These are phyloP conservation scores for Elaeidobius kamerunicus DNA, from an alignment of 2,888 invertebrate species.

Conservation along the genomic window DNA sequence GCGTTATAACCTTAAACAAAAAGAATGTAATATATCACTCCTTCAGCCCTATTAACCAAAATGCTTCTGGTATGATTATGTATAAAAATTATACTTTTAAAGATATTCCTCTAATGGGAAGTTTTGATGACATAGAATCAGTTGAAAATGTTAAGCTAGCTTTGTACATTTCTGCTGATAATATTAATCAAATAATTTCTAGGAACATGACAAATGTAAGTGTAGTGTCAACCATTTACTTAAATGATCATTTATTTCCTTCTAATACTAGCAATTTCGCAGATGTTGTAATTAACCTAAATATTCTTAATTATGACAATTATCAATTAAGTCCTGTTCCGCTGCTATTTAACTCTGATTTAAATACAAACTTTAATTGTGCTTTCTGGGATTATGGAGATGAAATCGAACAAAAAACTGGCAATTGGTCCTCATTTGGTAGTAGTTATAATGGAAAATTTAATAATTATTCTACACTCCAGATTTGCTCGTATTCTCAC, in stretches of 20 bases:
- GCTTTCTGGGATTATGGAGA: conserved; percentile 57
- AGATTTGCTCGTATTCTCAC: conserved; percentile 56
- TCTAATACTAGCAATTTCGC: conserved; percentile 28
- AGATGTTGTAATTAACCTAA: conserved; percentile 55
- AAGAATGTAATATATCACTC: conserved; percentile 53
- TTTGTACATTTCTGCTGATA: conserved; percentile 40
- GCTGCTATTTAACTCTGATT: conserved; percentile 53
- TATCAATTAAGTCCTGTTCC: conserved; percentile 57
- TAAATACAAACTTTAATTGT: conserved; percentile 46
- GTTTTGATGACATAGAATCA: conserved; percentile 43
- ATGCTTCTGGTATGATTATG: conserved; percentile 55
- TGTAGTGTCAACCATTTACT: conserved; percentile 41
- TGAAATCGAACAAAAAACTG: conserved; percentile 42
- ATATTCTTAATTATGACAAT: conserved; percentile 56
- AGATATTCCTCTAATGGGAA: conserved; percentile 51
- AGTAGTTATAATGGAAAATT: conserved; percentile 48
- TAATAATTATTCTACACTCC: conserved; percentile 46
- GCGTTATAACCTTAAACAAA: conserved; percentile 22
- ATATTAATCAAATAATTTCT: conserved; percentile 37
- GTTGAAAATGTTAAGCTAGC: conserved; percentile 40
- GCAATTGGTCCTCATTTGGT: conserved; percentile 58
- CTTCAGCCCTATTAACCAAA: conserved; percentile 52
- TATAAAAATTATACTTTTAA: conserved; percentile 44
- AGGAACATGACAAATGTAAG: conserved; percentile 32
- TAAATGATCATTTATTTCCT: conserved; percentile 43